Base-by-base conservation (phyloP, 2,888 invertebrate species). In the Lucinisca nassula region DNA sequence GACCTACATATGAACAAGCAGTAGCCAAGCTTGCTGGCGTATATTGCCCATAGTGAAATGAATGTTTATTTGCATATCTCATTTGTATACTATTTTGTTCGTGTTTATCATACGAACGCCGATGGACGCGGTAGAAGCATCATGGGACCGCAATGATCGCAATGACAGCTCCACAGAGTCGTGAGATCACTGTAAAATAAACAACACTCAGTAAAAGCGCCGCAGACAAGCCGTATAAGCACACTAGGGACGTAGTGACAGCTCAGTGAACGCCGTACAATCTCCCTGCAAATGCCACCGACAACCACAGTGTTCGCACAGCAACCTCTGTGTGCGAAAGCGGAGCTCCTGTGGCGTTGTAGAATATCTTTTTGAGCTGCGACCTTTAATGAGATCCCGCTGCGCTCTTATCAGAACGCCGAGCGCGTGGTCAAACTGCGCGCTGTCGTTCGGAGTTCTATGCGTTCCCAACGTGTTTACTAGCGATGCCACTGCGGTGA, bases 1-100 rank as follows among this genome's bases (percentile, higher is more conserved):
- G 32, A 51, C 79, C 79, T 61, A 17, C 61, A 55, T 72, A 79
- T 72, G n/a, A 27, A 35, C 79, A 79, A 79, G 79, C 72, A 79
- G 79, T n/a, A 72, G 72, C 24, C 79, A 70, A 14, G 45, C 79
- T 72, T 72, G 79, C 70, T 79, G 79, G 17, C 37, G 45, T 49
- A 72, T 35, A 45, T 49, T 37, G 61, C 45, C 8, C 79, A 72
- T 72, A 30, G 37, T 79, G 35, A 79, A 79, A 70, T 27, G 70
- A 79, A 70, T 40, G 14, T 40, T 40, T 40, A 40, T 40, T 40
- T 40, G 40, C 40, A 40, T 40, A 14, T 40, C 40, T 40, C 40
- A 40, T 40, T 40, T 40, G 8, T 40, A 40, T 40, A 8, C 40
- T 40, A 40, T 40, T 40, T 40, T 40, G 40, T 14, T 40, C 40